A percentile compares a stretch with the other conserved stretches of the same genome.
Conservation (phyloP, 1,140 invertebrate genomes). For the Lordiphosa mommai region DNA sequence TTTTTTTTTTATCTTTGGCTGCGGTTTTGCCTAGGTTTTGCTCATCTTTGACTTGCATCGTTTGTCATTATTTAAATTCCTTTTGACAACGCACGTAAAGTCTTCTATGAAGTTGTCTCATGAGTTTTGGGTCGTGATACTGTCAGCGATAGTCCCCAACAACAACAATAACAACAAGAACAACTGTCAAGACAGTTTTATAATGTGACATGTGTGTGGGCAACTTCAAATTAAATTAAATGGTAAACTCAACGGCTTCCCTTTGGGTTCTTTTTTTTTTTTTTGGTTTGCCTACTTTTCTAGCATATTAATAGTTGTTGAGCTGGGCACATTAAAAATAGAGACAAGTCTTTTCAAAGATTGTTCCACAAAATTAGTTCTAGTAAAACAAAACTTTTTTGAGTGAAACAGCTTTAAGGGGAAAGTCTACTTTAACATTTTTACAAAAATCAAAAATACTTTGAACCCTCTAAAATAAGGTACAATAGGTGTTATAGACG, state of each 20-base stretch:
- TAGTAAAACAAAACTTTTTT: too few species aligned
- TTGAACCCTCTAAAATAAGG: too few species aligned
- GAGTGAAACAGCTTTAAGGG: too few species aligned
- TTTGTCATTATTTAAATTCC: slow-evolving; percentile 79
- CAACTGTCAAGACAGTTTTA: slow-evolving; percentile 22
- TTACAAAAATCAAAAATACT: too few species aligned
- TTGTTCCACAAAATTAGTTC: too few species aligned
- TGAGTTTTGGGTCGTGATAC: slow-evolving; percentile 10
- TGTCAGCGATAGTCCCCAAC: slow-evolving; percentile 34
- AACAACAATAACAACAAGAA: too few species aligned
- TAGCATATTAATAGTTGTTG: too few species aligned
- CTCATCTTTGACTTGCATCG: slow-evolving; percentile 44
- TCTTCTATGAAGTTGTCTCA: slow-evolving; percentile 62
- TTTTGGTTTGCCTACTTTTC: slow-evolving; percentile 11
- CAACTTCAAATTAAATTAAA: slow-evolving; percentile 71
- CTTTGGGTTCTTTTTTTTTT: background rate
- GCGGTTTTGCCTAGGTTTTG: background rate
- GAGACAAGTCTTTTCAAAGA: too few species aligned
- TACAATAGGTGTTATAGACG: too few species aligned
- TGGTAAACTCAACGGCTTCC: slow-evolving; percentile 61
- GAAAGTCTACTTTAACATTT: too few species aligned
- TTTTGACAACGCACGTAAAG: slow-evolving; percentile 59
- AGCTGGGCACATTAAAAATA: too few species aligned
- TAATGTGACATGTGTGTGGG: slow-evolving; percentile 38
- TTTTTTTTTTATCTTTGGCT: slow-evolving; percentile 27